Evolutionary conservation across 2,797 vertebrate species (phyloP), one percentile per base, ranked within the genome.

Genomic region (Semotilus atromaculatus): DNA sequence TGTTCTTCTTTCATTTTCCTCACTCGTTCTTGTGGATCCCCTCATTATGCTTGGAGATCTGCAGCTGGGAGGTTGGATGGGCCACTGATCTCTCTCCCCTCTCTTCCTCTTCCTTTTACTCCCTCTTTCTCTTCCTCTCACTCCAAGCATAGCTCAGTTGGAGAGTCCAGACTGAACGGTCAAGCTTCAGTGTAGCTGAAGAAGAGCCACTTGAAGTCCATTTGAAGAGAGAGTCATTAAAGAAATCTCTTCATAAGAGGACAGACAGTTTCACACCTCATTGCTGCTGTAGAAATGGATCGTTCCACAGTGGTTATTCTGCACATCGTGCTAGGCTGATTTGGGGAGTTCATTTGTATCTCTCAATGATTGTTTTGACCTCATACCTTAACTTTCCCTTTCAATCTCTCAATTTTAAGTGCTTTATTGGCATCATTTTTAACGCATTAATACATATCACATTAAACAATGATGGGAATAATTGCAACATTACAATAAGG

Each of bases 21-120:
- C 13, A 13, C 62, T n/a, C 11, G 29, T 74, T 53, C 38, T 43
- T 53, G 48, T 85, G 40, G 71, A 66, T 75, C 21, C n/a, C 75
- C 89, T 91, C 89, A 87, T 91, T 83, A 85, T 89, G 87, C 87
- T 74, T 91, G 92, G 91, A 93, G 91, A 93, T 91, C 92, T 74
- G 55, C 29, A 87, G 77, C 81, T 84, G 53, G 82, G 40, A 86
- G 70, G 76, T 84, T 84, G 75, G 88, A 86, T 72, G 84, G 85
- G 73, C 86, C 68, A 74, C 73, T 84, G 89, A 84, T 84, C 78
- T 82, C 70, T 84, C 34, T 75, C 26, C 66, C 23, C 79, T 81
- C 51, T 73, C 18, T 31, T 34, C 85, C 53, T 75, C 14, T 31
- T 34, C 83, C 53, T 75, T 45, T 82, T 55, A 82, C 72, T 31